Conservation (phyloP, 2,888 invertebrate genomes). For the Byasa hedistus region DNA sequence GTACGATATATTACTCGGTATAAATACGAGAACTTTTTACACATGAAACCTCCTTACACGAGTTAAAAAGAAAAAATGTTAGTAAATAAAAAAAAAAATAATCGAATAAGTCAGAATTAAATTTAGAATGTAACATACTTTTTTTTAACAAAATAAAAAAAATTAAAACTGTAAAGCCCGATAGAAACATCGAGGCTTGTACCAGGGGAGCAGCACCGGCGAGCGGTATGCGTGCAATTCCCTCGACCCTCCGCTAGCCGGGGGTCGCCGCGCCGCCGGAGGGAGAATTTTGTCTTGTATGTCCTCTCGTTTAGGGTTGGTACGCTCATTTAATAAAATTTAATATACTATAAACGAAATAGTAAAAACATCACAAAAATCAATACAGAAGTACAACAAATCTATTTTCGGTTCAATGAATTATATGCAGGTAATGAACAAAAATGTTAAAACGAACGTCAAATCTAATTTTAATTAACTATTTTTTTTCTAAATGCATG, state of each 20-base stretch:
- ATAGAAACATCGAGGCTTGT: conserved; percentile 55
- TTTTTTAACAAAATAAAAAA: not conserved
- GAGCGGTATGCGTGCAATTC: conserved; percentile 33
- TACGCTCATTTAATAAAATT: not conserved
- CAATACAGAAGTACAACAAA: no score
- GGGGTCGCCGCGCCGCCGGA: conserved; percentile 40
- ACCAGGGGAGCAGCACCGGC: conserved; percentile 52
- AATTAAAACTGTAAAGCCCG: conserved; percentile 30
- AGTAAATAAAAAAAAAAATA: no score
- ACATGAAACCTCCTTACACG: no score
- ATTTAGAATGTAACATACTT: not conserved
- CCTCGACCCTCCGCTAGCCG: conserved; percentile 40
- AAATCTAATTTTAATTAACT: no score
- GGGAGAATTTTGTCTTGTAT: conserved; percentile 48
- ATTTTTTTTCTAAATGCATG: not conserved
- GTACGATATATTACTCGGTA: no score
- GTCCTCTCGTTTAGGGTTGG: conserved; percentile 36
- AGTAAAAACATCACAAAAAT: no score
- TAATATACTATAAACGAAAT: not conserved
- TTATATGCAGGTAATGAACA: not conserved
- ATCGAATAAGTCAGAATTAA: no score
- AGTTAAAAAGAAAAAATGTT: no score
- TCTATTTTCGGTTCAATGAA: no score
- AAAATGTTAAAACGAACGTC: not conserved
- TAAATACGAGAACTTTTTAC: no score